phyloP scores from a whole-genome alignment of 2,113 vertebrate genomes.

The Porphyrio hochstetteri region DNA sequence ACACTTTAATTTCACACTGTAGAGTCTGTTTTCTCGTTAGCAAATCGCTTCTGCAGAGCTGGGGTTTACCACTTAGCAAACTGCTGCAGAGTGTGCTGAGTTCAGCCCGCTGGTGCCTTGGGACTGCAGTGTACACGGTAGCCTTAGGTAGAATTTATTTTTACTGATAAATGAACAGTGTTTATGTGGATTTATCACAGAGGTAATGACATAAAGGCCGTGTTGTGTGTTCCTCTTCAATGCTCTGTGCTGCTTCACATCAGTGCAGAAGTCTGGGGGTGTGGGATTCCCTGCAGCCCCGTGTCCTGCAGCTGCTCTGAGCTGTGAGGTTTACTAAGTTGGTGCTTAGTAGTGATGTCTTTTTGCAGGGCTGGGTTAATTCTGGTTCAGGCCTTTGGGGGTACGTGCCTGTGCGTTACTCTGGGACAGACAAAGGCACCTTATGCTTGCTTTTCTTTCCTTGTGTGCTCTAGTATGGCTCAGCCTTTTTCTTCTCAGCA shows the following conservation, averaged over 20 bases:
- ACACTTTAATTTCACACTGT: accelerated
- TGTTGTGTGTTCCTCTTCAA: not conserved
- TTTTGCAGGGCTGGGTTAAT: not conserved
- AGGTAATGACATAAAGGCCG: accelerated
- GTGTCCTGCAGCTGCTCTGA: not conserved
- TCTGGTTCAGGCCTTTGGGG: not conserved
- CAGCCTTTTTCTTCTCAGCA: not conserved
- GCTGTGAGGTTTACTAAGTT: not conserved
- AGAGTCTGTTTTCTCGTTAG: not conserved
- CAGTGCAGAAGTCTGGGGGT: not conserved
- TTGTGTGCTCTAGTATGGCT: not conserved
- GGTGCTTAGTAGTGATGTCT: no score
- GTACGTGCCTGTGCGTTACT: not conserved
- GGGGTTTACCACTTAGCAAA: not conserved
- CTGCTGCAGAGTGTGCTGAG: not conserved
- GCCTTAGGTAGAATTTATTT: not conserved
- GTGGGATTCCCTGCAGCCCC: not conserved
- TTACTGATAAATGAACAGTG: not conserved
- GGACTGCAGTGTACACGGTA: accelerated
- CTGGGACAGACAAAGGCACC: not conserved
- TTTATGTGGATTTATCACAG: not conserved
- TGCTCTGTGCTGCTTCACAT: not conserved
- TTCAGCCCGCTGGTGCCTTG: not conserved
- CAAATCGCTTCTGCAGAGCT: not conserved
- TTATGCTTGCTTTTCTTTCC: not conserved